Evolutionary conservation across 2,113 vertebrate genomes (phyloP).

Genomic region (Hippocampus barbouri): DNA sequence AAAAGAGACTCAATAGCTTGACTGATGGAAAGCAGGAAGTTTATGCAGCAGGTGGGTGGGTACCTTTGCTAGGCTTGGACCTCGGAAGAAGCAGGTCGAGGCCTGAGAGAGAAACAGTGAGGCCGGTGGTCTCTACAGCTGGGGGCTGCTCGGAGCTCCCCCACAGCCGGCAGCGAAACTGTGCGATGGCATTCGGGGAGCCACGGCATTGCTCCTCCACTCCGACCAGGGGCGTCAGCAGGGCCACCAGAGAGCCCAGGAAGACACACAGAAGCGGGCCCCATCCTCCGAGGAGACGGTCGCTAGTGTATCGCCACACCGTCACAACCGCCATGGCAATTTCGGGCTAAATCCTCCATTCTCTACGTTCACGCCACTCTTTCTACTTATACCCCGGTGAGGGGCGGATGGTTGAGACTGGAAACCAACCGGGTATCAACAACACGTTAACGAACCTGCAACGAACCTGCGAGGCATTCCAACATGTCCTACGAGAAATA

Average conservation of each 20-base stretch:
- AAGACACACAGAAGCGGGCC: conserved; percentile 72
- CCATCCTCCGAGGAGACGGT: conserved; percentile 78
- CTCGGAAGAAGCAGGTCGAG: conserved; percentile 77
- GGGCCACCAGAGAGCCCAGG: conserved; percentile 75
- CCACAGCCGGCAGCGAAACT: conserved; percentile 75
- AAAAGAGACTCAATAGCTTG: background rate
- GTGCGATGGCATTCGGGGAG: conserved; percentile 73
- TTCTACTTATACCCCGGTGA: conserved; percentile 33
- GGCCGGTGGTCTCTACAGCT: conserved; percentile 76
- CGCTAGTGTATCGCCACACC: conserved; percentile 73
- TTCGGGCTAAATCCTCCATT: conserved; percentile 38
- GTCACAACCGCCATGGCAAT: conserved; percentile 72
- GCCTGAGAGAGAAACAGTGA: conserved; percentile 76
- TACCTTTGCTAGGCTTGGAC: conserved; percentile 81
- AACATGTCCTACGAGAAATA: background rate
- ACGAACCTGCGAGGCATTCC: background rate
- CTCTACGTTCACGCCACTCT: conserved; percentile 18
- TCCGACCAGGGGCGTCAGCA: conserved; percentile 77
- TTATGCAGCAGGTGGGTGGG: too few relatives aligned
- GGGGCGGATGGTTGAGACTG: background rate
- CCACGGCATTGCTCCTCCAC: conserved; percentile 77
- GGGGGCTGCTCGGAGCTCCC: conserved; percentile 37
- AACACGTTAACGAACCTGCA: conserved; percentile 8
- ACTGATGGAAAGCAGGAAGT: too few relatives aligned
- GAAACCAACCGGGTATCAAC: background rate